phyloP scores from a whole-genome alignment of 2,113 vertebrate genomes.

The Gopherus evgoodei region DNA sequence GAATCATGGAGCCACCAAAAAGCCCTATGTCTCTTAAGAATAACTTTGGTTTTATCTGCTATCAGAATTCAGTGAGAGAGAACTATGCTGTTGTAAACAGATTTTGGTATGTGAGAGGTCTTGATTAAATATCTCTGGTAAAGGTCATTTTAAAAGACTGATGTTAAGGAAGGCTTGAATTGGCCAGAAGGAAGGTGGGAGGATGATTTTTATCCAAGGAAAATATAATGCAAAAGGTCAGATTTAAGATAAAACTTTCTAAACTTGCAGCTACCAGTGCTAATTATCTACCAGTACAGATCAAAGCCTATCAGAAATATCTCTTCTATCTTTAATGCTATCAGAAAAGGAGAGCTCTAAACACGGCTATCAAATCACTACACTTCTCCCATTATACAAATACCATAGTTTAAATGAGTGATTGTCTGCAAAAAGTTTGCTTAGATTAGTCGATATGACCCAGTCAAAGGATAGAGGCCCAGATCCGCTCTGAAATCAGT shows the following conservation, averaged over 20 bases:
- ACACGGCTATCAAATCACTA: not conserved
- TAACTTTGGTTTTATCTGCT: not conserved
- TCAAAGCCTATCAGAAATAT: not conserved
- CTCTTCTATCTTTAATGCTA: not conserved
- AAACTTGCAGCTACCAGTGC: not conserved
- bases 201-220: rapidly evolving
- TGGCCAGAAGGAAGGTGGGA: rapidly evolving
- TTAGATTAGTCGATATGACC: not conserved
- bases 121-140: not conserved
- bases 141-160: not conserved
- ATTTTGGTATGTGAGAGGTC: not conserved
- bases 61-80: not conserved
- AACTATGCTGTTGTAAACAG: not conserved
- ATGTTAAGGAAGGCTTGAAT: not conserved
- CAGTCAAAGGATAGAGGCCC: not conserved
- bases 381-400: not conserved
- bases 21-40: not conserved
- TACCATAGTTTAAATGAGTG: not conserved
- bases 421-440: not conserved
- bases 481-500: not conserved
- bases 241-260: not conserved
- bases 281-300: not conserved
- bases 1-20: not conserved
- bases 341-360: not conserved
- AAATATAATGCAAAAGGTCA: not conserved